Percentiles rank a stretch among this genome's conserved stretches.
Conservation (phyloP, 2,888 invertebrate genomes). For the Nephrotoma appendiculata region DNA sequence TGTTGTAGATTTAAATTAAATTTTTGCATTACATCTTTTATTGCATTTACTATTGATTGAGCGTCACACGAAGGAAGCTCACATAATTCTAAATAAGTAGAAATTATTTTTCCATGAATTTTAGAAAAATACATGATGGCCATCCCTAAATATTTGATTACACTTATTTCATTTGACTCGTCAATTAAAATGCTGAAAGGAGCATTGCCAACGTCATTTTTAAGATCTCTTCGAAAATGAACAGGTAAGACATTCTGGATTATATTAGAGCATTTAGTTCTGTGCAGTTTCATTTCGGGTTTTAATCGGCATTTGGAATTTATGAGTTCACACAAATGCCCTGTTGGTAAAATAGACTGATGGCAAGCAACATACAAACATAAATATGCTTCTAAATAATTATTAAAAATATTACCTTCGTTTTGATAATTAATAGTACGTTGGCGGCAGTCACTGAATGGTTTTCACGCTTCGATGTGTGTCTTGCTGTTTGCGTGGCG, state of each 20-base stretch:
- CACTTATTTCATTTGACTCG: slow-evolving; percentile 1
- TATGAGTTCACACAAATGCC: too few relatives aligned
- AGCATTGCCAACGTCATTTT: not conserved
- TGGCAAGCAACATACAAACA: too few relatives aligned
- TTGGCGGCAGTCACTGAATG: too few relatives aligned
- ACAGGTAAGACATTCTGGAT: slow-evolving; percentile 4
- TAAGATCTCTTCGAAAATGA: not conserved
- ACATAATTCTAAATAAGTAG: not conserved
- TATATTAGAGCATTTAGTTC: slow-evolving; percentile 7
- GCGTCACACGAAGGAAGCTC: not conserved
- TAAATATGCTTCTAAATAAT: too few relatives aligned
- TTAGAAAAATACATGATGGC: not conserved
- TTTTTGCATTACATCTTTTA: not conserved
- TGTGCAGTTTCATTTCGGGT: not conserved
- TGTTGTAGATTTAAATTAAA: not conserved
- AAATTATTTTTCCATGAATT: not conserved
- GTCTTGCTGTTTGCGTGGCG: too few relatives aligned
- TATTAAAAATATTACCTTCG: too few relatives aligned
- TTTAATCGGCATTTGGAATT: too few relatives aligned
- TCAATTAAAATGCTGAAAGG: slow-evolving; percentile 1
- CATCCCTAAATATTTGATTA: not conserved
- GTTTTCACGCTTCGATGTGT: too few relatives aligned
- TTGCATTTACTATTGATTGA: not conserved
- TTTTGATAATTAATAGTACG: too few relatives aligned
- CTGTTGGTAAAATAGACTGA: too few relatives aligned